These are phyloP conservation scores for Melanophora roralis DNA, from an alignment of 2,888 invertebrate species.

Conservation along the genomic window DNA sequence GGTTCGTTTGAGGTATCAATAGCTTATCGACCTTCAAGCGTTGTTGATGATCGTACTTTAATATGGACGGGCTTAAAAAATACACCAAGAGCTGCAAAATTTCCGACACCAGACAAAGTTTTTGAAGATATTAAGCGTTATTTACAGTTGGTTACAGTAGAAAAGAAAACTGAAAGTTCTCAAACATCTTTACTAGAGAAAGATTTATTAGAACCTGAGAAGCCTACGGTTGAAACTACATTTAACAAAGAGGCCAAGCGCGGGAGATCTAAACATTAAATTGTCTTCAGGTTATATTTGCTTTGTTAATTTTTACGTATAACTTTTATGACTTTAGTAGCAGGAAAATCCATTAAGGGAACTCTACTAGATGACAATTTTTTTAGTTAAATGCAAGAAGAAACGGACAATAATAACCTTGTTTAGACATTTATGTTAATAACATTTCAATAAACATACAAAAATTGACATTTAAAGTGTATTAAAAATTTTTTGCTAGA, in stretches of 20 bases:
- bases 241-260: conserved; percentile 25
- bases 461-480: no score
- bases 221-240: not conserved
- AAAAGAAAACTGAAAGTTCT: not conserved
- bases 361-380: conserved; percentile 60
- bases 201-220: not conserved
- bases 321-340: conserved; percentile 65
- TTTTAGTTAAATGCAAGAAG: conserved; percentile 43
- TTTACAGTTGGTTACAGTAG: conserved; percentile 37
- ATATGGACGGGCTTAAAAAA: conserved; percentile 75
- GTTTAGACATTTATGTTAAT: no score
- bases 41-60: conserved; percentile 59
- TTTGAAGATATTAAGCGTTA: conserved; percentile 30
- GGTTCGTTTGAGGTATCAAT: conserved; percentile 74
- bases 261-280: conserved; percentile 33
- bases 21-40: conserved; percentile 59
- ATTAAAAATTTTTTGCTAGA: no score
- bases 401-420: not conserved
- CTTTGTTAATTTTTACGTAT: conserved; percentile 18
- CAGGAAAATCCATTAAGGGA: conserved; percentile 64
- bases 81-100: conserved; percentile 74
- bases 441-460: no score
- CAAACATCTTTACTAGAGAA: not conserved
- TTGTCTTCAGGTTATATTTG: not conserved
- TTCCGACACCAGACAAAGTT: conserved; percentile 67